A percentile compares a stretch with the other conserved stretches of the same genome.
Conservation (phyloP, 2,113 vertebrate genomes). For the Etheostoma spectabile region DNA sequence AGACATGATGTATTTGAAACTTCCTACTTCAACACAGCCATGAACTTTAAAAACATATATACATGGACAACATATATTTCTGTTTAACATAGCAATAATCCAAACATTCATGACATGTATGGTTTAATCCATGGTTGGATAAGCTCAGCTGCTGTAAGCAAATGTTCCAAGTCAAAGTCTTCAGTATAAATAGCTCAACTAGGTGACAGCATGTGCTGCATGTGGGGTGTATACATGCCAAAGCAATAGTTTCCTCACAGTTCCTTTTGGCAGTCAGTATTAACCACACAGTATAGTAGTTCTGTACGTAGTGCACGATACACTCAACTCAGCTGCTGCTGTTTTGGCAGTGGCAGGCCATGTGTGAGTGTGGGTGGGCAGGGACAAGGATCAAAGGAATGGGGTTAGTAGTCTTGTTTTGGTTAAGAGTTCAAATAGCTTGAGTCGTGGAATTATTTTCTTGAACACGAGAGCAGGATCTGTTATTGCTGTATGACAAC, state of each 20-base stretch:
- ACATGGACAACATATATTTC: not conserved
- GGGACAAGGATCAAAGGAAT: slow-evolving; percentile 10
- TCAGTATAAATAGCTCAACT: not conserved
- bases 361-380: slow-evolving; percentile 5
- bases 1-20: slow-evolving; percentile 32
- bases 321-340: slow-evolving; percentile 67
- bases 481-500: not conserved
- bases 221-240: slow-evolving; percentile 45
- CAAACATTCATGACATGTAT: not conserved
- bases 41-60: slow-evolving; percentile 27
- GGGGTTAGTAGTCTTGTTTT: not conserved
- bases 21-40: slow-evolving; percentile 11
- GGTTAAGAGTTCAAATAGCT: slow-evolving; percentile 16
- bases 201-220: slow-evolving; percentile 8
- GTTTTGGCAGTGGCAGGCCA: slow-evolving; percentile 36
- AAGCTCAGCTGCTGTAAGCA: not conserved
- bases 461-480: slow-evolving; percentile 1
- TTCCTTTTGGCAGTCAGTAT: slow-evolving; percentile 18
- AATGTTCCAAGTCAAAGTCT: not conserved
- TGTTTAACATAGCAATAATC: slow-evolving; percentile 10
- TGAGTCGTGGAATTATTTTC: not conserved
- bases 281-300: slow-evolving; percentile 13
- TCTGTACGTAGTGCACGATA: slow-evolving; percentile 43
- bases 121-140: slow-evolving; percentile 31
- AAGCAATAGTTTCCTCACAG: slow-evolving; percentile 32